Conservation (phyloP, 2,113 vertebrate species). For the Neodon shergylaensis region DNA sequence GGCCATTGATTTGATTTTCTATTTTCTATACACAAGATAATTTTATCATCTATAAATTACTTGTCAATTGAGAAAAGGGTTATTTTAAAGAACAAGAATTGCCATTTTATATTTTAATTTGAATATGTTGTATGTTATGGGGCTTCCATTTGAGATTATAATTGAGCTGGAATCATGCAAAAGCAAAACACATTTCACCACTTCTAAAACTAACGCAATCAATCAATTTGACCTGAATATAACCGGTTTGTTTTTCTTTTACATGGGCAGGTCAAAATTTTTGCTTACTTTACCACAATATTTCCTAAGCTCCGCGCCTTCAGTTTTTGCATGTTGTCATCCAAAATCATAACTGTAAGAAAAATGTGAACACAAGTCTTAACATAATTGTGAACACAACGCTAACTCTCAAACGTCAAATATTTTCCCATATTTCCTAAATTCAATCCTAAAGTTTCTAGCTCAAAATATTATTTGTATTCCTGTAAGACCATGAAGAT, state of each 20-base stretch:
- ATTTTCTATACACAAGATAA: neutral
- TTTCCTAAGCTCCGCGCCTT: conserved; percentile 93
- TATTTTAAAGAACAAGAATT: neutral
- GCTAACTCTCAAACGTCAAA: neutral
- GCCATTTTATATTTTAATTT: neutral
- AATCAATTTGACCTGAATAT: neutral
- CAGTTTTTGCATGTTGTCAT: conserved; percentile 91
- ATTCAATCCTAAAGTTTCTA: neutral
- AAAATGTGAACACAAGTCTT: conserved; percentile 43
- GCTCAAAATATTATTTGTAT: neutral
- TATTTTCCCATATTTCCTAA: conserved; percentile 16
- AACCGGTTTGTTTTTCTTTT: neutral
- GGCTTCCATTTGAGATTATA: neutral
- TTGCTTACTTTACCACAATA: conserved; percentile 96
- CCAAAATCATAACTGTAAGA: conserved; percentile 91
- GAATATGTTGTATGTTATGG: neutral
- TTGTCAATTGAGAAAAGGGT: neutral
- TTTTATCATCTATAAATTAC: neutral
- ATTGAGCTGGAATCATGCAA: neutral
- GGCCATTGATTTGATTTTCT: neutral
- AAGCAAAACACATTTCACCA: neutral
- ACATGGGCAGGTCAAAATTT: neutral
- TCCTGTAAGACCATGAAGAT: neutral
- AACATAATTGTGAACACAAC: conserved; percentile 32
- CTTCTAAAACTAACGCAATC: neutral